Base-by-base conservation (phyloP, 2,888 invertebrate genomes). In the Resseliella maxima region DNA sequence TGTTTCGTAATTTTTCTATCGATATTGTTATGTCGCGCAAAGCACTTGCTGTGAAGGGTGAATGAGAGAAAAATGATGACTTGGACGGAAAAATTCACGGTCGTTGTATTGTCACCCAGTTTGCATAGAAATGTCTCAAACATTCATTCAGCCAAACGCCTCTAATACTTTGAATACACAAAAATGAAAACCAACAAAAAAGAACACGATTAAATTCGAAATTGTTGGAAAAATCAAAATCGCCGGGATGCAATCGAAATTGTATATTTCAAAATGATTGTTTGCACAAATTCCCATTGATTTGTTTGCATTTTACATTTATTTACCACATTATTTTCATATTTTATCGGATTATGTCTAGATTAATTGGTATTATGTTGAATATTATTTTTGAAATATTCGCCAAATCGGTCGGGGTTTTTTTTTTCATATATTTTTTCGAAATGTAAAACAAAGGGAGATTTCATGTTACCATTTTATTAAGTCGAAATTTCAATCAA, bases 221-320 rank as follows among this genome's bases (percentile, higher is more conserved):
- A 59, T 24, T 21, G 50, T 50, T 50, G 5, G 24, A 2, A 59
- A 24, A 1, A 27, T 24, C 59, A 59, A 50, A 50, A 59, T 8
- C 50, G 8, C 5, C 18, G 2, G 15, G 5, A 27, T 8, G 5
- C 24, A 2, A 27, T 3, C 59, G 24, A 27, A n/a, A 59, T 24
- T 1, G 2, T 3, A 59, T 27, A 59, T n/a, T n/a, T 59, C 15
- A 2, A 59, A 59, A 27, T 24, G 59, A 59, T 59, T n/a, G 59
- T 27, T 59, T 27, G 12, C 59, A 12, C 24, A 59, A 21, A 50
- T 15, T 59, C 5, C 24, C 24, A 59, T 24, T 59, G 59, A 59
- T 59, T 59, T 59, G 59, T 59, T 59, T 59, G 59, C 59, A 8
- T 59, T 59, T 27, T 27, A 24, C 27, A 59, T 59, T 59, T 59